Evolutionary conservation across 1,140 invertebrate species (phyloP).

Genomic region (Musca domestica): DNA sequence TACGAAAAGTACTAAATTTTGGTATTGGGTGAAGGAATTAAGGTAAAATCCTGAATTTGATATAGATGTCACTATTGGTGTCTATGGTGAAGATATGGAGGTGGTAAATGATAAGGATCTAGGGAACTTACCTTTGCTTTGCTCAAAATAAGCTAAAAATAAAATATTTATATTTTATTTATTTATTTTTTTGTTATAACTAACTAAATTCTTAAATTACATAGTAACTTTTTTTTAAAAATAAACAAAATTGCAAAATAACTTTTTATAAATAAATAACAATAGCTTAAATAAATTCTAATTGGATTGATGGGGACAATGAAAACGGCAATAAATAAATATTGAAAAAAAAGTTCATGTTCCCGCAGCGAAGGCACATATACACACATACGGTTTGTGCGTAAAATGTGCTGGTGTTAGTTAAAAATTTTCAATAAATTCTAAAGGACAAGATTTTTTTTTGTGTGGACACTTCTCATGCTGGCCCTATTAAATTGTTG

Average conservation of each 20-base stretch:
- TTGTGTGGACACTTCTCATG: too few species aligned
- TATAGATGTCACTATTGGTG: too few species aligned
- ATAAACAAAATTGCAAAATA: not conserved
- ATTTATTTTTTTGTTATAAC: conserved; percentile 6
- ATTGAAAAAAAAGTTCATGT: conserved; percentile 1
- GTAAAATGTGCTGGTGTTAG: too few species aligned
- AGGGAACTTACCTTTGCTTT: too few species aligned
- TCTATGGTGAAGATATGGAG: too few species aligned
- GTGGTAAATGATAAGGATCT: too few species aligned
- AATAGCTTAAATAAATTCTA: not conserved
- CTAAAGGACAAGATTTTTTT: too few species aligned
- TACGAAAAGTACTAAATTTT: too few species aligned
- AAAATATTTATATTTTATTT: conserved; percentile 9
- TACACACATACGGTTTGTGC: not conserved
- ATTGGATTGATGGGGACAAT: not conserved
- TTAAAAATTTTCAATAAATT: too few species aligned
- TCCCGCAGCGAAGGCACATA: not conserved
- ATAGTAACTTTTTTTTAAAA: conserved; percentile 12
- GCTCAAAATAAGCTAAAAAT: too few species aligned
- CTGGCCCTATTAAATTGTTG: not conserved
- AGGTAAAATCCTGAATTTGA: too few species aligned
- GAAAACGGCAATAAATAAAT: not conserved
- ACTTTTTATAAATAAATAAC: conserved; percentile 14
- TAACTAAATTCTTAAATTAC: conserved; percentile 6
- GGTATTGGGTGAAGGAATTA: too few species aligned